Evolutionary conservation across 1,140 invertebrate genomes (phyloP).

Genomic region (Leucophenga varia): DNA sequence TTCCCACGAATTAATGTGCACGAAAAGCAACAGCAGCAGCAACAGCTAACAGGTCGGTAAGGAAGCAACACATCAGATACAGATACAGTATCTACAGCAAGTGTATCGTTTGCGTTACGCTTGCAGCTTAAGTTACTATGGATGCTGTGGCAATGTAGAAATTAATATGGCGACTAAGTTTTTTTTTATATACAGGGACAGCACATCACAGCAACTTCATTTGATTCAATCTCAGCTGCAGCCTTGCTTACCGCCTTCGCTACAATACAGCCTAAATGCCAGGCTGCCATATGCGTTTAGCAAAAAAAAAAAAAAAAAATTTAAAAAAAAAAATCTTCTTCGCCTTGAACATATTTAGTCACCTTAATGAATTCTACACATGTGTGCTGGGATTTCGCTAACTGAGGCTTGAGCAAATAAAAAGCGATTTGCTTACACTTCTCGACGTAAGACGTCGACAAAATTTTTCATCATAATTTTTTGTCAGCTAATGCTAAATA

Average conservation of each 20-base stretch:
- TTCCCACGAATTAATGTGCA: slow-evolving; percentile 54
- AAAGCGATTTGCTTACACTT: no score
- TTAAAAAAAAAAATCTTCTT: neutral
- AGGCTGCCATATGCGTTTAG: no score
- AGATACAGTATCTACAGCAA: slow-evolving; percentile 19
- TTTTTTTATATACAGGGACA: no score
- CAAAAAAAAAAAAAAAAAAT: slow-evolving; percentile 2
- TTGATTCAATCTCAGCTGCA: slow-evolving; percentile 10
- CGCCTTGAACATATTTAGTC: slow-evolving; percentile 44
- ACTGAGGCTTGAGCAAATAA: slow-evolving; percentile 51
- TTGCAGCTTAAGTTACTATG: slow-evolving; percentile 51
- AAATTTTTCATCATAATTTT: no score
- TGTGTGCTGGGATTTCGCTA: slow-evolving; percentile 45
- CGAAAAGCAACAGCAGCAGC: slow-evolving; percentile 34
- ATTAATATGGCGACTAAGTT: slow-evolving; percentile 31
- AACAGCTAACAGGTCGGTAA: slow-evolving; percentile 21
- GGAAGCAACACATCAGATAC: slow-evolving; percentile 11
- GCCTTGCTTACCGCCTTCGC: no score
- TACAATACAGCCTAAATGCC: no score
- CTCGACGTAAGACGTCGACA: no score
- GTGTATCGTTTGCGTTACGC: slow-evolving; percentile 27
- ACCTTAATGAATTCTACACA: slow-evolving; percentile 54
- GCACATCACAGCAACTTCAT: no score
- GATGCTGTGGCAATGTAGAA: slow-evolving; percentile 30
- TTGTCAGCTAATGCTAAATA: no score